A percentile compares a stretch with the other conserved stretches of the same genome.
These are phyloP conservation scores for Grantiella picta DNA, from an alignment of 2,113 vertebrate genomes.

Conservation along the genomic window DNA sequence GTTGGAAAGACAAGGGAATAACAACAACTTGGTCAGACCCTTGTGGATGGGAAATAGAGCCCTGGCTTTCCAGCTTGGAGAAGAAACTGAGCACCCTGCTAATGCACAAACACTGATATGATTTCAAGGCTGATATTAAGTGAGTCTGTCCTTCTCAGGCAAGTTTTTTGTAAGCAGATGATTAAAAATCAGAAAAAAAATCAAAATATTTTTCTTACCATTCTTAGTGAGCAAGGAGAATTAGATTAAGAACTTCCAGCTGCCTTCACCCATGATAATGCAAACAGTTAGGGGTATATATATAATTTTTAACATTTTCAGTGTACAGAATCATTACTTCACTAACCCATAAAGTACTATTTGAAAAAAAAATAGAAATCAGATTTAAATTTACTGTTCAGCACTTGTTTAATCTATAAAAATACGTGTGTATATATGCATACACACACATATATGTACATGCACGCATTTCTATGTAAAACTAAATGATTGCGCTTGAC, in stretches of 20 bases:
- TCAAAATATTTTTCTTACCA: not conserved
- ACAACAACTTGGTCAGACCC: not conserved
- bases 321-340: not conserved
- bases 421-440: accelerated
- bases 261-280: not conserved
- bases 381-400: not conserved
- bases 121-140: not conserved
- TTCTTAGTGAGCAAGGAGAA: not conserved
- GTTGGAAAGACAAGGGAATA: not conserved
- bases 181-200: not conserved
- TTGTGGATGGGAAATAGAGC: not conserved
- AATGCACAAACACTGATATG: not conserved
- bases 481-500: too few species aligned
- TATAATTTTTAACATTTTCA: not conserved
- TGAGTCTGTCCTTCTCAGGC: not conserved
- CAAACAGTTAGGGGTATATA: not conserved
- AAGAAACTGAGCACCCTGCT: not conserved
- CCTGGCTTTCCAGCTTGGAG: not conserved
- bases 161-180: not conserved
- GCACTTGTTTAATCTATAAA: not conserved
- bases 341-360: too few species aligned
- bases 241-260: not conserved
- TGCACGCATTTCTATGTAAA: accelerated
- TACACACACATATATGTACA: not conserved
- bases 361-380: not conserved